Evolutionary conservation across 2,888 invertebrate genomes (phyloP), one percentile per base, ranked within the genome.

Genomic region (Herminia tarsipennalis): DNA sequence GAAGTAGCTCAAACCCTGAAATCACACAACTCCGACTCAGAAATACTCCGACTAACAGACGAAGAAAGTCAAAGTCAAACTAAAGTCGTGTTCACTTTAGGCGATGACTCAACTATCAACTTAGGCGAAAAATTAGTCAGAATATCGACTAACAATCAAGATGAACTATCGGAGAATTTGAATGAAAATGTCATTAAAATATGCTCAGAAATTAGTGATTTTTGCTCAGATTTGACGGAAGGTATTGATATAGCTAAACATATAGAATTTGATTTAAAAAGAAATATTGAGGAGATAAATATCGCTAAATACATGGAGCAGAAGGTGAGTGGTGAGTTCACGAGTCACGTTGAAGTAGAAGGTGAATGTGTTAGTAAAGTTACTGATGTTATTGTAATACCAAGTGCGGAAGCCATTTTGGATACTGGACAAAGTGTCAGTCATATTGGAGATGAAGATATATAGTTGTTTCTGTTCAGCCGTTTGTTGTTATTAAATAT

Each of bases 381-480:
- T 17, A 78, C 71, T 1, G 88, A 88, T 35, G 86, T 87, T 4
- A 88, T 86, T 33, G 88, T 88, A 3, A 86, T 88, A 80, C 85
- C 83, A 0, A 88, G 88, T 58, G 86, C 85, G 5, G 88, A 87
- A 49, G 88, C 87, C 33, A 87, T 86, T 5, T 73, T 88, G 55
- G 86, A 87, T 62, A 83, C 81, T 0, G 86, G 81, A 14, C 86
- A 80, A 20, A 46, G 22, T 30, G 47, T 60, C 14, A 56, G 29
- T 37, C 45, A 57, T 40, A 53, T 47, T 22, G 54, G 39, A 1
- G 40, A 37, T 8, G 38, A 51, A 8, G 21, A 5, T 9, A 38
- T 51, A 48, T 56, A 64, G 34, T 38, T 34, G 12, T 28, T 20
- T 29, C 10, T 6, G 3, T 9, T 10, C 12, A 9, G 51, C 30